A percentile compares a stretch with the other conserved stretches of the same genome.
Conservation (phyloP, 2,113 vertebrate genomes). For the Chloropsis cyanopogon region DNA sequence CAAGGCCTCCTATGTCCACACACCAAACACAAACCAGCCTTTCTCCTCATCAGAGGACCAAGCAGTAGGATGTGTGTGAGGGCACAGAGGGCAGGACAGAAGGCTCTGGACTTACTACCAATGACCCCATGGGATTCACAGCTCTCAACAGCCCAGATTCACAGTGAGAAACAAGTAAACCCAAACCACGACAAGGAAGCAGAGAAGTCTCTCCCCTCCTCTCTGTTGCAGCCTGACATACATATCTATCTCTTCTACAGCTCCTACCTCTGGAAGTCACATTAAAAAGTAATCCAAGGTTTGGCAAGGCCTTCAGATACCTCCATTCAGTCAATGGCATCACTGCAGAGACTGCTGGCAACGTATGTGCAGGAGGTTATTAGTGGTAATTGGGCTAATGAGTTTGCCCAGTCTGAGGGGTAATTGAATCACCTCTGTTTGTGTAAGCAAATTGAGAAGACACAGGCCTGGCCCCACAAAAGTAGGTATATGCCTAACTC, state of each 20-base stretch:
- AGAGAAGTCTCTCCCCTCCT: neutral
- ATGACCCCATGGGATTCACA: neutral
- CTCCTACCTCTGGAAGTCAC: neutral
- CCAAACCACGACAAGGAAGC: neutral
- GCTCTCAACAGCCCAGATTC: neutral
- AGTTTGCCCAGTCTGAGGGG: conserved; percentile 37
- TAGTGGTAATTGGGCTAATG: conserved; percentile 37
- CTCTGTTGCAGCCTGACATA: neutral
- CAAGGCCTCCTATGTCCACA: neutral
- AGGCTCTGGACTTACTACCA: neutral
- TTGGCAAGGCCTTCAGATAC: neutral
- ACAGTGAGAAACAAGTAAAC: neutral
- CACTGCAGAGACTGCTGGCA: conserved; percentile 24
- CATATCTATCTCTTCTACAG: neutral
- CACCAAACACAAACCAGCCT: neutral
- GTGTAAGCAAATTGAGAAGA: conserved; percentile 34
- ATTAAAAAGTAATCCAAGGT: neutral
- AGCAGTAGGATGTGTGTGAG: neutral
- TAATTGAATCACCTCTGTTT: conserved; percentile 42
- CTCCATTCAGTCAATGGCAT: neutral
- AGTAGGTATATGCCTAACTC: neutral
- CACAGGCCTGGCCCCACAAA: conserved; percentile 3
- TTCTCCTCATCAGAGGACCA: neutral
- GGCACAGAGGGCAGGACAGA: neutral
- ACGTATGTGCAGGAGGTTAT: neutral